Percentiles rank a stretch among this genome's conserved stretches.
Evolutionary conservation across 2,888 invertebrate genomes (phyloP).

Genomic region (Alviniconcha strummeri): DNA sequence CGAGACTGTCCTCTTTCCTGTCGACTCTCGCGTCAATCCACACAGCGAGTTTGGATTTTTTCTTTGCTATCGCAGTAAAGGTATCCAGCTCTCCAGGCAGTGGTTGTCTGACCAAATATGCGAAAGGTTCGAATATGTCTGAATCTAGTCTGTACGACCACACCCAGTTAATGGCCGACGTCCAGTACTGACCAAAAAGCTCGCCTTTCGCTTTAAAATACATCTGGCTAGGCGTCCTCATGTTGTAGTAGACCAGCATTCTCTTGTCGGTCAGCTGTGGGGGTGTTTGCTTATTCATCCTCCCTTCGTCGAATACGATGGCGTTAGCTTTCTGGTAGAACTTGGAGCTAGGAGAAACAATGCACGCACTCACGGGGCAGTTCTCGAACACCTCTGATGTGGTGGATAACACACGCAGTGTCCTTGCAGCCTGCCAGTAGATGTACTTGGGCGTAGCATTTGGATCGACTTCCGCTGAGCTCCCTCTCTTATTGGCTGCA

Average conservation of each 20-base stretch:
- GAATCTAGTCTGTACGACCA: slow-evolving; percentile 20
- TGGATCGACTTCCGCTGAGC: not conserved
- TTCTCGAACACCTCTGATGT: slow-evolving; percentile 17
- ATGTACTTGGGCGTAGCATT: not conserved
- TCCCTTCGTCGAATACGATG: slow-evolving; percentile 16
- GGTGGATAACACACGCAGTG: not conserved
- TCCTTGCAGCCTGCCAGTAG: slow-evolving; percentile 12
- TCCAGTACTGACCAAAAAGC: slow-evolving; percentile 20
- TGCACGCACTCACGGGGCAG: not conserved
- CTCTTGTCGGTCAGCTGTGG: not conserved
- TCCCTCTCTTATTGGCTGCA: not conserved
- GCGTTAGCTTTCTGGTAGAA: not conserved
- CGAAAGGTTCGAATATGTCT: slow-evolving; percentile 18
- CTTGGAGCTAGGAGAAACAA: slow-evolving; percentile 17
- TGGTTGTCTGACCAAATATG: not conserved
- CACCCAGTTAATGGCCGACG: slow-evolving; percentile 21
- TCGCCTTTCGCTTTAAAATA: slow-evolving; percentile 16
- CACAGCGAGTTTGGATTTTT: slow-evolving; percentile 7
- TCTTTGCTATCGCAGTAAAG: not conserved
- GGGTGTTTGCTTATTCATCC: slow-evolving; percentile 18
- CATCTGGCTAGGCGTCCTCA: not conserved
- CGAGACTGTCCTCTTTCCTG: not conserved
- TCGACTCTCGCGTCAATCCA: slow-evolving; percentile 14
- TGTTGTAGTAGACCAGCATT: slow-evolving; percentile 21
- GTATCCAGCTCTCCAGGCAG: not conserved